Evolutionary conservation across 2,888 invertebrate genomes (phyloP), one percentile per base, ranked within the genome.

Genomic region (Diarsia rubi): DNA sequence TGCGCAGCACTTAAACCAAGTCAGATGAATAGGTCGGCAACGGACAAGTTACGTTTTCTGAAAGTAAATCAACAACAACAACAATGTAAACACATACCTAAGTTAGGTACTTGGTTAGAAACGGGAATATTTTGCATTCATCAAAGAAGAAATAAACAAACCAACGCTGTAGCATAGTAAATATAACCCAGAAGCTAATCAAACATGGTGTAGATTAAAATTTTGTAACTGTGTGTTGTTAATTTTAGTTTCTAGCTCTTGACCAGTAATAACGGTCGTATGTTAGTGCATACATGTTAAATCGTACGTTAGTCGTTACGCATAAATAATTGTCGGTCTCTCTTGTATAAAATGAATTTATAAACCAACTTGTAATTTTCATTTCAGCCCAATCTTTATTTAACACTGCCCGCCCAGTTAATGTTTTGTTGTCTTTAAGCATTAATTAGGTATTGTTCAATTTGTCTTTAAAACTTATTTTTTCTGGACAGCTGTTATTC

Each of bases 401-500:
- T 24, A 68, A 49, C 31, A 67, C 47, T 63, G 49, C 16, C 37
- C 12, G 45, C 24, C n/a, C 12, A 62, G n/a, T 45, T 42, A n/a
- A 62, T 60, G 9, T 21, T 63, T 1, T 27, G 16, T 62, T 54
- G 6, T 3, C 6, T n/a, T n/a, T 70, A 70, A 42, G 11, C 8
- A 45, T 24, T 52, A 27, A n/a, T 24, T 45, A 27, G n/a, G 24
- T 54, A 4, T 62, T 31, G 16, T 71, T 67, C 27, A 75, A 57
- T 59, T 52, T 49, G 44, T 27, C 57, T 52, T 60, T 68, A 65
- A 76, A 64, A 71, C 59, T 69, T 78, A 60, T 27, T 75, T 77
- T 78, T 77, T 82, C 75, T 83, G 82, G 77, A 71, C 85, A 83
- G 77, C 80, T 85, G 81, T 86, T 86, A 88, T 91, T 92, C 91